A percentile compares a stretch with the other conserved stretches of the same genome.
Conservation (phyloP, 1,140 invertebrate genomes). For the Hylaeus anthracinus region DNA sequence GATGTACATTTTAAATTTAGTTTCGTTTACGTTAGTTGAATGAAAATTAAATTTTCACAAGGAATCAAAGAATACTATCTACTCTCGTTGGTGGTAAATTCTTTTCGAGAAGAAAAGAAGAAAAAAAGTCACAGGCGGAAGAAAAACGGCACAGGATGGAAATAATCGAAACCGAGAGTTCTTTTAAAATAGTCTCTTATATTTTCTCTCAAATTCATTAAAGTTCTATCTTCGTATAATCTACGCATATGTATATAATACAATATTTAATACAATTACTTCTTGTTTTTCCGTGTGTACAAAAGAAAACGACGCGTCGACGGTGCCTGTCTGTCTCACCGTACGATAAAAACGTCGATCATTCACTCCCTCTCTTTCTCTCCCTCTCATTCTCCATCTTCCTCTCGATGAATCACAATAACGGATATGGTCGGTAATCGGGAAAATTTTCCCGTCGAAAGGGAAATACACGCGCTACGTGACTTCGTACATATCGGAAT, state of each 20-base stretch:
- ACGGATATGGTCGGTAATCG: constrained; percentile 60
- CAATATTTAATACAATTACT: constrained; percentile 72
- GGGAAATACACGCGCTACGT: constrained; percentile 21
- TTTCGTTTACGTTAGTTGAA: too few species aligned
- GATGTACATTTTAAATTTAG: too few species aligned
- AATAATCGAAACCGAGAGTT: neutral
- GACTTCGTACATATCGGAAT: constrained; percentile 1
- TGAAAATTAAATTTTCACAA: too few species aligned
- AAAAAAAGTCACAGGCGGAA: too few species aligned
- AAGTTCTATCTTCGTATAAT: constrained; percentile 63
- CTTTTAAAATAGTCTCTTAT: constrained; percentile 77
- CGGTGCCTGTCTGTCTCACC: constrained; percentile 48
- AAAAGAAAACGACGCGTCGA: constrained; percentile 54
- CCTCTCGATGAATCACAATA: constrained; percentile 68
- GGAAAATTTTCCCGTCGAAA: constrained; percentile 43
- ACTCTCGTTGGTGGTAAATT: too few species aligned
- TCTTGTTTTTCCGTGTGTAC: constrained; percentile 58
- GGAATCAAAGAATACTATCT: too few species aligned
- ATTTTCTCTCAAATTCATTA: constrained; percentile 73
- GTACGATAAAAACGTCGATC: constrained; percentile 39
- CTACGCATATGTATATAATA: constrained; percentile 72
- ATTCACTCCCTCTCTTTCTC: constrained; percentile 39
- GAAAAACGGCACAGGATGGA: neutral
- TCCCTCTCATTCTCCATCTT: constrained; percentile 54
- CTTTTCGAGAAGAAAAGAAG: too few species aligned